These are phyloP conservation scores for Macrophya alboannulata DNA, from an alignment of 2,888 invertebrate species.

Conservation along the genomic window DNA sequence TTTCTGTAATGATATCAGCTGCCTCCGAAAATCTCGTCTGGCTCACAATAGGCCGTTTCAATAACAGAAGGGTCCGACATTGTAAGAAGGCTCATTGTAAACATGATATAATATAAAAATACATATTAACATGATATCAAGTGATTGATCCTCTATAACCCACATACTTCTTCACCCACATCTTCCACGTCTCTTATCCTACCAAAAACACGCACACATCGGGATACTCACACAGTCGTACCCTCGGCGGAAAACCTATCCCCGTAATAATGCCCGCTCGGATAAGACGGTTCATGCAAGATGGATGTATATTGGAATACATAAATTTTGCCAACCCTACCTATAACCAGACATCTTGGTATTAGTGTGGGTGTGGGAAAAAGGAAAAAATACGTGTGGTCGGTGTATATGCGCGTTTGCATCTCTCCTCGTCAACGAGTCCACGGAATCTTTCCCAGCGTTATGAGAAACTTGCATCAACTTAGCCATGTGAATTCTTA, in stretches of 20 bases:
- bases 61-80: slow-evolving; percentile 45
- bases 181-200: slow-evolving; percentile 21
- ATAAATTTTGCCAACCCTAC: slow-evolving; percentile 54
- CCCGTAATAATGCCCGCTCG: slow-evolving; percentile 51
- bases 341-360: slow-evolving; percentile 17
- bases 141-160: slow-evolving; percentile 62
- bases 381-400: slow-evolving; percentile 8
- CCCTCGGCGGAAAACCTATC: slow-evolving; percentile 38
- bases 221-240: neutral
- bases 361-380: neutral
- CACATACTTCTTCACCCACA: neutral
- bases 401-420: slow-evolving; percentile 8
- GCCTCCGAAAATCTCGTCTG: slow-evolving; percentile 32
- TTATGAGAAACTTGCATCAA: neutral
- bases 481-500: neutral
- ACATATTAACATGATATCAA: slow-evolving; percentile 63
- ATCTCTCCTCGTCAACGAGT: slow-evolving; percentile 13
- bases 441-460: neutral
- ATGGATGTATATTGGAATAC: slow-evolving; percentile 58
- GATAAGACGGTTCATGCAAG: slow-evolving; percentile 56
- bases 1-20: slow-evolving; percentile 7
- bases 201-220: neutral
- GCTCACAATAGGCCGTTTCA: slow-evolving; percentile 27
- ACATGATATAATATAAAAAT: slow-evolving; percentile 52
- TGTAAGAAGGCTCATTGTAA: slow-evolving; percentile 36